Evolutionary conservation across 2,888 invertebrate genomes (phyloP), one percentile per base, ranked within the genome.

Genomic region (Dryococelus australis): DNA sequence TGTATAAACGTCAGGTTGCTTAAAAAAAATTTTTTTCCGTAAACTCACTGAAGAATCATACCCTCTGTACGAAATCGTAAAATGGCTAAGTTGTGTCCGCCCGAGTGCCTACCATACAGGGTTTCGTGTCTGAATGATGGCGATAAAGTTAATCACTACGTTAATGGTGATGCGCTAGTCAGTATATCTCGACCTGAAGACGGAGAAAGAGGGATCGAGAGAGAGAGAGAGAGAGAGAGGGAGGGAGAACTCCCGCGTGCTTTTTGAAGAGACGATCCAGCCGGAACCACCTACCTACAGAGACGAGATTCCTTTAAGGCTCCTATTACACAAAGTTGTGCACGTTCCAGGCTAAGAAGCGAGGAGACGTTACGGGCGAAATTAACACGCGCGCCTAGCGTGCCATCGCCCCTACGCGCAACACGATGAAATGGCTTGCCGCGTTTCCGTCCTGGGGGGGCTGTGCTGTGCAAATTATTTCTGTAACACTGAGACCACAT

Each of bases 181-280:
- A 65, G 6, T 65, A 8, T 65, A n/a, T 24, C 65, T 24, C 47
- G 47, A 47, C 10, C 47, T 35, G 35, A 4, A 1, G 35, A 35
- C 51, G 51, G 51, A 51, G 13, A 51, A 20, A 65, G 65, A 10
- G 65, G 65, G 65, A 24, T 9, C 24, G 8, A n/a, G n/a, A 65
- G 65, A 65, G 65, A 65, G 8, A n/a, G 65, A 65, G n/a, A 24
- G 20, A 85, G 43, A 4, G 85, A 43, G 85, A 84, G 84, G 26
- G 84, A 27, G 84, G 26, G 27, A 84, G 84, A 43, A 24, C 43
- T 28, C 8, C 20, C 26, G 85, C 43, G 85, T 85, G 85, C 28
- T n/a, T 43, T 10, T n/a, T 28, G 8, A 65, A 8, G 65, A 65
- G 65, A 65, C 16, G 65, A 65, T 10, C 24, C 65, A 65, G n/a